Evolutionary conservation across 2,113 vertebrate species (phyloP).

Genomic region (Sander lucioperca): DNA sequence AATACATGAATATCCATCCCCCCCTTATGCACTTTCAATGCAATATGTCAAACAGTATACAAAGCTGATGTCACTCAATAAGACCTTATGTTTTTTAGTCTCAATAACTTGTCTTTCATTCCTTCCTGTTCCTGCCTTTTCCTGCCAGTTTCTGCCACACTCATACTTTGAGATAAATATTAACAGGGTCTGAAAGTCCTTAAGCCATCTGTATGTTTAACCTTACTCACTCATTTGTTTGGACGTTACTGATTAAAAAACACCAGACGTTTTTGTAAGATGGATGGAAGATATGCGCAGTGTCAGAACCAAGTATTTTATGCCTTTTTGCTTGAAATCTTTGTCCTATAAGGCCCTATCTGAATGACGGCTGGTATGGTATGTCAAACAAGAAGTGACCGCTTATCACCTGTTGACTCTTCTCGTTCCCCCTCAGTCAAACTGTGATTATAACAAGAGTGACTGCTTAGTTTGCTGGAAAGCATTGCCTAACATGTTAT

Average conservation of each 20-base stretch:
- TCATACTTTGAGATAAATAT: constrained; percentile 62
- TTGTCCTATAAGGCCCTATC: not conserved
- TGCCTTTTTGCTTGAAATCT: not conserved
- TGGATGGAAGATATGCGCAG: not conserved
- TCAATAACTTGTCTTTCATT: not conserved
- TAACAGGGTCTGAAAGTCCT: constrained; percentile 62
- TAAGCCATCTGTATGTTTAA: constrained; percentile 7
- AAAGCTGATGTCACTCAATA: not conserved
- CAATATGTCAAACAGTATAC: not conserved
- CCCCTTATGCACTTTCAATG: not conserved
- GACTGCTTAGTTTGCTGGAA: not conserved
- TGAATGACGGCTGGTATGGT: not conserved
- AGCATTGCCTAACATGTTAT: not conserved
- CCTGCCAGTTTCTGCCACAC: not conserved
- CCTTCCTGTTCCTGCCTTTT: not conserved
- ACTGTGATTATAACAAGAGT: not conserved
- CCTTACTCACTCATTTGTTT: constrained; percentile 12
- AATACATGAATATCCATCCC: too few species aligned
- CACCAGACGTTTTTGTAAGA: not conserved
- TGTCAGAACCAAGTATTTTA: constrained; percentile 11
- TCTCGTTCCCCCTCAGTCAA: not conserved
- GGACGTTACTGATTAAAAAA: constrained; percentile 60
- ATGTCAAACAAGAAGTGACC: constrained; percentile 3
- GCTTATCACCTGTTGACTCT: not conserved
- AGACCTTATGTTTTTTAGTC: not conserved